phyloP scores from a whole-genome alignment of 2,113 vertebrate genomes.

The Harpagus bidentatus region DNA sequence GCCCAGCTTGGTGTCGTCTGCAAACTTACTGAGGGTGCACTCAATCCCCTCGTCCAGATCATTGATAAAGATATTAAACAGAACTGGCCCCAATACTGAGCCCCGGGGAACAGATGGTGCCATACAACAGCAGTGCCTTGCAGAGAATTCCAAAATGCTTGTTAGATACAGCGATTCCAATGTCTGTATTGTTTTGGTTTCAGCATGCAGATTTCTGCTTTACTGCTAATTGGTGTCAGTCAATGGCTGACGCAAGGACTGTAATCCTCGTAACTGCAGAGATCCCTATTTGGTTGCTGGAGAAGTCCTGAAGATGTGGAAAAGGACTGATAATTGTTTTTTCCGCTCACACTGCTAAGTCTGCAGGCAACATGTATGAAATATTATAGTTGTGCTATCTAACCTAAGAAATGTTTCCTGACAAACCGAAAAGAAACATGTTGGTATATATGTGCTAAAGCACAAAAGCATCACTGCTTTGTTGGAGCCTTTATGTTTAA shows the following conservation, averaged over 20 bases:
- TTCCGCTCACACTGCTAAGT: neutral
- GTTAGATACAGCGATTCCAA: neutral
- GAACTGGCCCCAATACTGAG: neutral
- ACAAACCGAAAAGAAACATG: neutral
- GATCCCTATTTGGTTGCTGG: neutral
- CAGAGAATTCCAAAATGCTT: neutral
- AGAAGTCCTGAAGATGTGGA: neutral
- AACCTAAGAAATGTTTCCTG: neutral
- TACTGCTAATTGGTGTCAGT: neutral
- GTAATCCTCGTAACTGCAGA: neutral
- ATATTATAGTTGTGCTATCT: neutral
- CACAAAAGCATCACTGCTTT: neutral
- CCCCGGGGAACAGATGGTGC: neutral
- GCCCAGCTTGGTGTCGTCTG: rapidly evolving
- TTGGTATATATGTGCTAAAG: neutral
- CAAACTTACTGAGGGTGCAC: neutral
- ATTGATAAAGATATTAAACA: neutral
- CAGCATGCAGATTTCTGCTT: neutral
- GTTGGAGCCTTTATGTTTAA: neutral
- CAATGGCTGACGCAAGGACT: neutral
- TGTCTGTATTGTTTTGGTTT: neutral
- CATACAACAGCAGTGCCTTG: neutral
- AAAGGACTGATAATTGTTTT: neutral
- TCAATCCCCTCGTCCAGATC: rapidly evolving
- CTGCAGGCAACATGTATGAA: neutral